phyloP scores from a whole-genome alignment of 2,888 invertebrate species.

The Caenorhabditis afra region DNA sequence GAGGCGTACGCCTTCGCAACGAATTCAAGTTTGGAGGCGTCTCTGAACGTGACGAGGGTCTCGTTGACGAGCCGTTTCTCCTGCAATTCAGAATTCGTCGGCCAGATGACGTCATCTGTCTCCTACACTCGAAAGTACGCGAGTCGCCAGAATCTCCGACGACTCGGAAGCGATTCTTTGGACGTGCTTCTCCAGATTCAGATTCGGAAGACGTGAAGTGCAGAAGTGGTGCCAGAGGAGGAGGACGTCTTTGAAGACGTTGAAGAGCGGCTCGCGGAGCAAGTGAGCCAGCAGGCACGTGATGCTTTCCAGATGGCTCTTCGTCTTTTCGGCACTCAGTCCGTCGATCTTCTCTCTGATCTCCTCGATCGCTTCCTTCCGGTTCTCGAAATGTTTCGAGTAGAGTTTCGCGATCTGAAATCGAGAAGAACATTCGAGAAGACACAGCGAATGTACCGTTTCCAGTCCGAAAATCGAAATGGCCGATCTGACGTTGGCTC shows the following conservation, averaged over 20 bases:
- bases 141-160: slow-evolving; percentile 34
- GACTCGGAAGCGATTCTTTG: slow-evolving; percentile 39
- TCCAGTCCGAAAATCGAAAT: slow-evolving; percentile 49
- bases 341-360: slow-evolving; percentile 30
- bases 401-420: slow-evolving; percentile 58
- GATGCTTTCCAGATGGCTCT: slow-evolving; percentile 49
- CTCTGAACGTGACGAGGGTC: slow-evolving; percentile 46
- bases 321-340: slow-evolving; percentile 22
- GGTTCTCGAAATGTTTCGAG: slow-evolving; percentile 59
- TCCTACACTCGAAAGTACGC: slow-evolving; percentile 40
- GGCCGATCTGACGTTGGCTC: slow-evolving; percentile 41
- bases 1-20: slow-evolving; percentile 37
- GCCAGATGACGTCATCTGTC: background rate
- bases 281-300: slow-evolving; percentile 56
- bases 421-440: background rate
- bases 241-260: slow-evolving; percentile 46
- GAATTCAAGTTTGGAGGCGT: slow-evolving; percentile 26
- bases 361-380: slow-evolving; percentile 59
- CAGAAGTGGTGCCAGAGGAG: slow-evolving; percentile 56
- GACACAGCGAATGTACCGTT: slow-evolving; percentile 28
- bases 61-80: slow-evolving; percentile 48
- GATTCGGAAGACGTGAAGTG: slow-evolving; percentile 15
- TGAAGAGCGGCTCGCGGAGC: slow-evolving; percentile 60
- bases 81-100: slow-evolving; percentile 27
- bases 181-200: slow-evolving; percentile 36